Evolutionary conservation across 2,797 vertebrate species (phyloP).

Genomic region (Mormyrus proboscirostris): DNA sequence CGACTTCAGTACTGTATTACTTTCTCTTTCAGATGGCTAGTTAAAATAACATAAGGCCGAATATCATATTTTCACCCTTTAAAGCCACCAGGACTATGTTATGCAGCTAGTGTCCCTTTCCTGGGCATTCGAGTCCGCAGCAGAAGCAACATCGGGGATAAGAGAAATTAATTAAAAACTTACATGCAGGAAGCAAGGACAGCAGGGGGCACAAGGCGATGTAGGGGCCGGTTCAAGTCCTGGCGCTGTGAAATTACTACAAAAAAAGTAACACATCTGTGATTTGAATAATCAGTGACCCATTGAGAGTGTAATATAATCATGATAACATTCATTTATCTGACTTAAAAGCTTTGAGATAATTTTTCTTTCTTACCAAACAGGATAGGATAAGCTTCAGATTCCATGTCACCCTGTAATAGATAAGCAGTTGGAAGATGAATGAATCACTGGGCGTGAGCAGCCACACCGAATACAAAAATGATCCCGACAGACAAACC

Average conservation of each 20-base stretch:
- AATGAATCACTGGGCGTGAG: not conserved
- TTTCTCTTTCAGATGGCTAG: not conserved
- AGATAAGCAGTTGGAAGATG: not conserved
- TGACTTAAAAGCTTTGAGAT: not conserved
- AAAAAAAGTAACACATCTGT: not conserved
- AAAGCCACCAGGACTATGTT: not conserved
- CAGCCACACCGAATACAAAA: not conserved
- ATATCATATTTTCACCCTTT: not conserved
- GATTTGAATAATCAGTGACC: not conserved
- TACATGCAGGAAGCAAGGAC: not conserved
- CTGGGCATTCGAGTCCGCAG: not conserved
- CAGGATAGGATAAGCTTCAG: not conserved
- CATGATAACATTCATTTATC: not conserved
- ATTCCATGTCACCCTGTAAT: not conserved
- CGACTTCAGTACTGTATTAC: not conserved
- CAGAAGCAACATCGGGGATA: not conserved
- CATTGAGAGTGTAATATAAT: not conserved
- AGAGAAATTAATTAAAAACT: not conserved
- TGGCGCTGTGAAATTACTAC: not conserved
- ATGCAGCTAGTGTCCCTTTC: not conserved
- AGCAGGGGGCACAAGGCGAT: not conserved
- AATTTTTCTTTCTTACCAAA: not conserved
- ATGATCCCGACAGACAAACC: not conserved
- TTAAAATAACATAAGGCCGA: not conserved
- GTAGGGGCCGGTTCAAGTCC: not conserved